Evolutionary conservation across 2,888 invertebrate genomes (phyloP).

Genomic region (Cenopis cana): DNA sequence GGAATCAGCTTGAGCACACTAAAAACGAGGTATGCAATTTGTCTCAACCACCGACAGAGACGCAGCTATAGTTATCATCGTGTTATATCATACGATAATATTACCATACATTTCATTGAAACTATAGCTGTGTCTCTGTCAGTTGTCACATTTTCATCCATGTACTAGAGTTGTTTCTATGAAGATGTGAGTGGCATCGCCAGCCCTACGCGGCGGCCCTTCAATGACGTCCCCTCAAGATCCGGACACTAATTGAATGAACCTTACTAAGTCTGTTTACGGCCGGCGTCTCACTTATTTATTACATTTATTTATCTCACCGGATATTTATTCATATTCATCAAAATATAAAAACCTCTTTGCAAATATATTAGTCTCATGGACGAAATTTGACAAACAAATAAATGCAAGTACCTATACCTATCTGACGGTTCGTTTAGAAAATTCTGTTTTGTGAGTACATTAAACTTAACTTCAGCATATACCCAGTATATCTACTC

Average conservation of each 20-base stretch:
- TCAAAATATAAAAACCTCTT: slow-evolving; percentile 26
- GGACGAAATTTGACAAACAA: background rate
- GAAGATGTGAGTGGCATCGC: background rate
- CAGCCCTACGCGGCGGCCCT: slow-evolving; percentile 63
- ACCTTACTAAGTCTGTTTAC: slow-evolving; percentile 74
- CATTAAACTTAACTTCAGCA: background rate
- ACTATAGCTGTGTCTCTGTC: too few relatives aligned
- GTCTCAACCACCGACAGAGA: too few relatives aligned
- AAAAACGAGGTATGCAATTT: too few relatives aligned
- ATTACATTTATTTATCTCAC: slow-evolving; percentile 34
- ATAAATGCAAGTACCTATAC: background rate
- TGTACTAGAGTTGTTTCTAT: background rate
- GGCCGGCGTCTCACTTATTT: slow-evolving; percentile 57
- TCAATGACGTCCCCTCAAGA: slow-evolving; percentile 75
- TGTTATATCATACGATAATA: too few relatives aligned
- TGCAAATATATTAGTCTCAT: background rate
- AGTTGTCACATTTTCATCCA: too few relatives aligned
- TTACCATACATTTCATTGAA: too few relatives aligned
- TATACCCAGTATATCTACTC: too few relatives aligned
- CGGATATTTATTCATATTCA: slow-evolving; percentile 34
- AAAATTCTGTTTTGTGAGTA: background rate
- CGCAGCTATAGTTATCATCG: too few relatives aligned
- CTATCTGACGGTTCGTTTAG: background rate
- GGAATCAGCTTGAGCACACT: too few relatives aligned
- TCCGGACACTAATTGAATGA: slow-evolving; percentile 78